Base-by-base conservation (phyloP, 2,888 invertebrate genomes). In the Gonocerus acuteangulatus region DNA sequence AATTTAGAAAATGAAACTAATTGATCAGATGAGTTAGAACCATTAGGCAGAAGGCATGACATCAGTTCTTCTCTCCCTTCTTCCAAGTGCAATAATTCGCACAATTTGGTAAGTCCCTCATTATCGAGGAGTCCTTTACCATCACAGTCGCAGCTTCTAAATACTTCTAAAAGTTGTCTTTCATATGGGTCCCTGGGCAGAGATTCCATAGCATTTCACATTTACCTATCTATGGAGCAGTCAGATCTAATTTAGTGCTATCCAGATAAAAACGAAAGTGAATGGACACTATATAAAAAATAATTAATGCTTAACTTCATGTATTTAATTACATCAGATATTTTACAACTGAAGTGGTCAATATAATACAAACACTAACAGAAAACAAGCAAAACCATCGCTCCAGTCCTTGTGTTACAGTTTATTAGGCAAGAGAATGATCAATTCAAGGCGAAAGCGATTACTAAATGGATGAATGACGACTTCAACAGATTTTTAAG, bases 91-190 rank as follows among this genome's bases (percentile, higher is more conserved):
- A 89, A 79, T 67, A 87, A 82, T 70, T 84, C 82, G 73, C 89
- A 89, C 51, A 90, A 78, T 65, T 81, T 80, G 57, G 79, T 75
- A 67, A 89, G 78, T 47, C 87, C 84, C 48, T 80, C 77, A 69
- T 78, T 79, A 71, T 85, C 83, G 67, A 89, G 74, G 70, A 83
- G 80, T 68, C 85, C 85, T 71, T 80, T 78, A 70, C 82, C 82
- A 71, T 83, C 81, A 67, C 79, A 78, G 74, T 88, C 85, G 76
- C 87, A 87, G 71, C 86, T 87, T 73, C 86, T 83, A 72, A 89
- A 90, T 72, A 89, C 87, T 69, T 84, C 82, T 70, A 85, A 82
- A 70, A 89, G 79, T 77, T 89, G 88, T 75, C 86, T 83, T 74
- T 89, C 89, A 72, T 89, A 89, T 19, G 57, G 57, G 56, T 62